Percentiles rank a stretch among this genome's conserved stretches.
Conservation (phyloP, 2,888 invertebrate genomes). For the Drosophila fungiperda region DNA sequence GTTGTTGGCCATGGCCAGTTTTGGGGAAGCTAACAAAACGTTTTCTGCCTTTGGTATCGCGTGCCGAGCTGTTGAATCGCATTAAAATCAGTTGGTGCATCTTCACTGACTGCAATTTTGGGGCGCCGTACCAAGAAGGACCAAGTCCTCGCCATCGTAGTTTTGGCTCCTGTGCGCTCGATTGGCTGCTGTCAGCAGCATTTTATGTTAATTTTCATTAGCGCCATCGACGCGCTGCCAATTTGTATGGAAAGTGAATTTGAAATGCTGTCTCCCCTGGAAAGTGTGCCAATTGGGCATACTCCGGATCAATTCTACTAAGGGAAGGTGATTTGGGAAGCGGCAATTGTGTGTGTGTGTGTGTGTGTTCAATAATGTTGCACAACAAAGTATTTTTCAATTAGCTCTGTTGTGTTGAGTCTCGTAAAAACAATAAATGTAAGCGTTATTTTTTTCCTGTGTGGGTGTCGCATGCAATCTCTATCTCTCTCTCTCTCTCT, state of each 20-base stretch:
- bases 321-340: background rate
- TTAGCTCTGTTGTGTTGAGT: slow-evolving; percentile 64
- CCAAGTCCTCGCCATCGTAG: slow-evolving; percentile 14
- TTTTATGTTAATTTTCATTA: slow-evolving; percentile 81
- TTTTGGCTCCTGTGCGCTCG: slow-evolving; percentile 66
- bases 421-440: slow-evolving; percentile 78
- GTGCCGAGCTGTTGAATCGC: slow-evolving; percentile 80
- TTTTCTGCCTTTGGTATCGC: slow-evolving; percentile 69
- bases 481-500: background rate
- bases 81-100: slow-evolving; percentile 79
- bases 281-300: slow-evolving; percentile 66
- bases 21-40: slow-evolving; percentile 71
- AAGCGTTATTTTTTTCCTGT: slow-evolving; percentile 40
- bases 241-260: slow-evolving; percentile 81
- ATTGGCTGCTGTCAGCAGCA: slow-evolving; percentile 81
- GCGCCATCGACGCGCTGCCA: slow-evolving; percentile 76
- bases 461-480: slow-evolving; percentile 5
- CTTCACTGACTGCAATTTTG: slow-evolving; percentile 80
- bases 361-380: slow-evolving; percentile 57
- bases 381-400: slow-evolving; percentile 80
- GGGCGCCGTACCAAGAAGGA: slow-evolving; percentile 26
- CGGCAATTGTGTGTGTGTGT: background rate
- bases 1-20: slow-evolving; percentile 36
- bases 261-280: slow-evolving; percentile 53
- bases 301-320: slow-evolving; percentile 51